Evolutionary conservation across 2,888 invertebrate species (phyloP), one percentile per base, ranked within the genome.

Genomic region (Stenotaenia linearis): DNA sequence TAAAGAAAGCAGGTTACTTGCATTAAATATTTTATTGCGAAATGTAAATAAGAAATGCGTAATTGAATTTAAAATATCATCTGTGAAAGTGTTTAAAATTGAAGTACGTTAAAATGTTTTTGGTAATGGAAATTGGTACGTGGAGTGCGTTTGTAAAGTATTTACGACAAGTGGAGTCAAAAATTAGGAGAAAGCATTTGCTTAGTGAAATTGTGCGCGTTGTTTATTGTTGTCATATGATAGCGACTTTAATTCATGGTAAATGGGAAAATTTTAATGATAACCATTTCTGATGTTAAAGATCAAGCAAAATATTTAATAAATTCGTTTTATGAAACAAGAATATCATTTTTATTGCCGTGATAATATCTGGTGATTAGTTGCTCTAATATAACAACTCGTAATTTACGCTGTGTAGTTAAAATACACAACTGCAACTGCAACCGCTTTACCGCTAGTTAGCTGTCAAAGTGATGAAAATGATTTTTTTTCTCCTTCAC

Each of bases 401-500:
- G n/a, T 18, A 50, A 50, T 50, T 50, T 50, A 50, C 7, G 50
- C 15, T 50, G n/a, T 6, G 0, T 18, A 40, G 40, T 40, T 40
- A 15, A 10, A 40, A n/a, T 40, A n/a, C 12, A n/a, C n/a, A n/a
- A n/a, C n/a, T n/a, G n/a, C n/a, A n/a, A n/a, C n/a, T n/a, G n/a
- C n/a, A n/a, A n/a, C n/a, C n/a, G n/a, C n/a, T n/a, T n/a, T n/a
- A n/a, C n/a, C n/a, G n/a, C n/a, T n/a, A n/a, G n/a, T n/a, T n/a
- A n/a, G n/a, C n/a, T n/a, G n/a, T n/a, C n/a, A n/a, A n/a, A n/a
- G n/a, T n/a, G n/a, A n/a, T n/a, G n/a, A 7, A 32, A 18, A 23
- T 77, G 9, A 35, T 18, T 18, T 25, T 78, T 56, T 78, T 32
- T 56, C 2, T 25, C 21, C 82, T 81, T 82, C 79, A 82, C 84